A percentile compares a stretch with the other conserved stretches of the same genome.
Conservation (phyloP, 2,797 vertebrate species). For the Acipenser ruthenus region DNA sequence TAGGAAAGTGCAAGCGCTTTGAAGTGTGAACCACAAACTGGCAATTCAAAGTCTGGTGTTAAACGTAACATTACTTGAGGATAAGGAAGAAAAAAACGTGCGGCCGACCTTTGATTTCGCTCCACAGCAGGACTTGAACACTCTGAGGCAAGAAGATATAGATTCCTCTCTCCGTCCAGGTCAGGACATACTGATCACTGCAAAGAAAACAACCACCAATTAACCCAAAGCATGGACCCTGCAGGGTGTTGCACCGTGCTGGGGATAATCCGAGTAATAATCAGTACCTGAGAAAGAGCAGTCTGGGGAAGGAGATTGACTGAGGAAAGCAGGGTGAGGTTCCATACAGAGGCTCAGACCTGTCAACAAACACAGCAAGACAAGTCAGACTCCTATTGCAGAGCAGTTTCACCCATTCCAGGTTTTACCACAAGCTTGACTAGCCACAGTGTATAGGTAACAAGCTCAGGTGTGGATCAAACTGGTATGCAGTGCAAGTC, state of each 20-base stretch:
- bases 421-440: too few relatives aligned
- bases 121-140: conserved; percentile 90
- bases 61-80: too few relatives aligned
- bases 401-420: too few relatives aligned
- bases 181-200: conserved; percentile 86
- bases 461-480: too few relatives aligned
- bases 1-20: too few relatives aligned
- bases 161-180: conserved; percentile 87
- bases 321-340: conserved; percentile 54
- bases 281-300: conserved; percentile 78
- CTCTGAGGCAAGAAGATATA: conserved; percentile 88
- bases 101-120: conserved; percentile 76
- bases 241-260: neutral
- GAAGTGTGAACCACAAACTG: too few relatives aligned
- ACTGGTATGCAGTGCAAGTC: too few relatives aligned
- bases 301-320: conserved; percentile 76
- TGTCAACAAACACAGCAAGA: conserved; percentile 31
- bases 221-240: neutral
- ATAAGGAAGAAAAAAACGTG: too few relatives aligned
- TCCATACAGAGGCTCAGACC: conserved; percentile 72
- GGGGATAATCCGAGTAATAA: neutral
- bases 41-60: too few relatives aligned
- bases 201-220: conserved; percentile 24
- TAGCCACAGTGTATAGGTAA: too few relatives aligned
- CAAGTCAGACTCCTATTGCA: too few relatives aligned